These are phyloP conservation scores for Cherax destructor DNA, from an alignment of 1,140 invertebrate species.

Conservation along the genomic window DNA sequence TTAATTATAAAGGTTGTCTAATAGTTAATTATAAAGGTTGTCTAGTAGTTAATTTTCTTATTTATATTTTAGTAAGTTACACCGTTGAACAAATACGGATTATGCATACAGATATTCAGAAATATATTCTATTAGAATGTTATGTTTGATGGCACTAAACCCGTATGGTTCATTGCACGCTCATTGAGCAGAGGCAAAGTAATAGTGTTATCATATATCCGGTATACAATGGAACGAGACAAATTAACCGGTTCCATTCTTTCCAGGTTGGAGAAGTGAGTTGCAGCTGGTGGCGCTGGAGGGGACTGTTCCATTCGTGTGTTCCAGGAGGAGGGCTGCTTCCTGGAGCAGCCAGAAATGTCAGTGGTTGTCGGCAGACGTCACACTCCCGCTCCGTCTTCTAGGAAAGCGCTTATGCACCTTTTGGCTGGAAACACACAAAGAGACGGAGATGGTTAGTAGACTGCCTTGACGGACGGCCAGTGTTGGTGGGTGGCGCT, in stretches of 20 bases:
- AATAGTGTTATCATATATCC: too few species aligned
- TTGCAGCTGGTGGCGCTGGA: constrained; percentile 36
- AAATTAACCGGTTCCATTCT: constrained; percentile 19
- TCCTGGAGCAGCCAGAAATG: constrained; percentile 38
- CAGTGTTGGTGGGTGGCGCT: background rate
- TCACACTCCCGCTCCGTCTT: constrained; percentile 49
- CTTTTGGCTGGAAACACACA: constrained; percentile 4
- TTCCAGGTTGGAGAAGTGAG: constrained; percentile 45
- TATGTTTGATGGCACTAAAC: too few species aligned
- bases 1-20: too few species aligned
- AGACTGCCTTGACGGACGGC: constrained; percentile 9
- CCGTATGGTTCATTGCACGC: too few species aligned
- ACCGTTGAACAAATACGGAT: too few species aligned
- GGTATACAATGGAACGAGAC: background rate
- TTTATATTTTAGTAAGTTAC: too few species aligned
- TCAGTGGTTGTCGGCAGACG: constrained; percentile 29
- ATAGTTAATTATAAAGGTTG: too few species aligned
- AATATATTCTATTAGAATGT: too few species aligned
- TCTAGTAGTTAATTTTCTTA: too few species aligned
- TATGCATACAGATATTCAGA: too few species aligned
- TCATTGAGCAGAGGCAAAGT: too few species aligned
- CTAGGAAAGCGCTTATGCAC: constrained; percentile 51
- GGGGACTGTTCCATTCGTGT: constrained; percentile 27
- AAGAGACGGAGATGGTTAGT: constrained; percentile 9
- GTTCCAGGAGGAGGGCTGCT: constrained; percentile 26